Conservation (phyloP, 2,797 vertebrate species). For the Falco columbarius region DNA sequence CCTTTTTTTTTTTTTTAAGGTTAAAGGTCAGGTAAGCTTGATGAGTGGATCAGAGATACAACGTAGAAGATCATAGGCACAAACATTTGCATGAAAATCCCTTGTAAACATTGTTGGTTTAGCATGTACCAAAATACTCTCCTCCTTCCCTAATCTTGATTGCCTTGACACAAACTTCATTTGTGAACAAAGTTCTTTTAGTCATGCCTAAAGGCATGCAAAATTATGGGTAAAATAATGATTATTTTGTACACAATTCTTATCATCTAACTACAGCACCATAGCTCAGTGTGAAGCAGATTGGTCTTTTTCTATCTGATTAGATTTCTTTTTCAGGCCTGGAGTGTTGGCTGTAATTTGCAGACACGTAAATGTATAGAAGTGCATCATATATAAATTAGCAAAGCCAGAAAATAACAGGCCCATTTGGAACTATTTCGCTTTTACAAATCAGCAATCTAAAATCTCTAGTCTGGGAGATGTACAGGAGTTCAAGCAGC, state of each 20-base stretch:
- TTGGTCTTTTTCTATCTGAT: neutral
- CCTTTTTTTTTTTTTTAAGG: neutral
- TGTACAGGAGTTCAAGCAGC: constrained; percentile 44
- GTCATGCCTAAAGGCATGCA: neutral
- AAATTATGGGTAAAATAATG: neutral
- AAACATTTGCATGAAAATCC: neutral
- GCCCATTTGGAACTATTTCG: neutral
- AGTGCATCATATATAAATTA: constrained; percentile 1
- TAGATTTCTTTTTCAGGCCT: neutral
- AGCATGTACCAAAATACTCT: neutral
- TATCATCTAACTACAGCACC: neutral
- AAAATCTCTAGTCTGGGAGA: constrained; percentile 15
- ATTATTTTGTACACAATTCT: neutral
- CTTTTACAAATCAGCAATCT: neutral
- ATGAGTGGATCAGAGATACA: neutral
- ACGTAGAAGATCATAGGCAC: neutral
- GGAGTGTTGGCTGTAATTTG: neutral
- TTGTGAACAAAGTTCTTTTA: neutral
- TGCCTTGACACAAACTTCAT: neutral
- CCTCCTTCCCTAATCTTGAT: neutral
- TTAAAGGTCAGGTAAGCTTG: neutral
- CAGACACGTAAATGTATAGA: neutral
- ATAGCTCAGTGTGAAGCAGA: neutral
- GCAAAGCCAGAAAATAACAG: neutral
- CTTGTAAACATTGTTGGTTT: neutral